phyloP scores from a whole-genome alignment of 2,888 invertebrate species.

The Anoncus sp. region DNA sequence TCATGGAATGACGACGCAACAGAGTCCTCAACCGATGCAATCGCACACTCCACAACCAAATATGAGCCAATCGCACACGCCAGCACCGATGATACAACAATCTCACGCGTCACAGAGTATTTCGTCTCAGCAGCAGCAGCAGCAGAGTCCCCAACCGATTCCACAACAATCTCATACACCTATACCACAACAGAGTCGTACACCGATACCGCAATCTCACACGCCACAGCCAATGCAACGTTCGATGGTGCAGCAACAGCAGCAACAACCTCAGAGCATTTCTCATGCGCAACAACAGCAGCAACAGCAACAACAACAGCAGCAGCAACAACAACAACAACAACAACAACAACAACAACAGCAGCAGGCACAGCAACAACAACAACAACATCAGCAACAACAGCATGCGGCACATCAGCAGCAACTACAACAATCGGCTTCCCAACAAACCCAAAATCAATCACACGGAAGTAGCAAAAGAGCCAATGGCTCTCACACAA shows the following conservation, averaged over 20 bases:
- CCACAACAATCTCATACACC: conserved; percentile 79
- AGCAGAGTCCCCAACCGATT: conserved; percentile 78
- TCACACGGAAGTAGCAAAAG: conserved; percentile 80
- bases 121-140: conserved; percentile 77
- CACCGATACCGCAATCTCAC: conserved; percentile 76
- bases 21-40: conserved; percentile 80
- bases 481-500: conserved; percentile 78
- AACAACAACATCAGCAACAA: conserved; percentile 74
- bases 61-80: conserved; percentile 79
- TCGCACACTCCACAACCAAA: conserved; percentile 78
- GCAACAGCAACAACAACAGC: conserved; percentile 72
- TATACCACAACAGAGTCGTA: conserved; percentile 76
- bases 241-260: conserved; percentile 74
- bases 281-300: conserved; percentile 70
- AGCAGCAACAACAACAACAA: conserved; percentile 73
- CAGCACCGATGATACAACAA: conserved; percentile 79
- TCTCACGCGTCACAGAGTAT: conserved; percentile 78
- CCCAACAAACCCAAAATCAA: conserved; percentile 74
- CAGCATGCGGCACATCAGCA: conserved; percentile 72
- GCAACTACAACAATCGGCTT: conserved; percentile 72
- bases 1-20: conserved; percentile 69
- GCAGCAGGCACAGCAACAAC: conserved; percentile 75
- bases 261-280: conserved; percentile 73
- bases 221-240: conserved; percentile 80
- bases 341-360: conserved; percentile 75